phyloP scores from a whole-genome alignment of 2,113 vertebrate genomes.

The Megalops atlanticus region DNA sequence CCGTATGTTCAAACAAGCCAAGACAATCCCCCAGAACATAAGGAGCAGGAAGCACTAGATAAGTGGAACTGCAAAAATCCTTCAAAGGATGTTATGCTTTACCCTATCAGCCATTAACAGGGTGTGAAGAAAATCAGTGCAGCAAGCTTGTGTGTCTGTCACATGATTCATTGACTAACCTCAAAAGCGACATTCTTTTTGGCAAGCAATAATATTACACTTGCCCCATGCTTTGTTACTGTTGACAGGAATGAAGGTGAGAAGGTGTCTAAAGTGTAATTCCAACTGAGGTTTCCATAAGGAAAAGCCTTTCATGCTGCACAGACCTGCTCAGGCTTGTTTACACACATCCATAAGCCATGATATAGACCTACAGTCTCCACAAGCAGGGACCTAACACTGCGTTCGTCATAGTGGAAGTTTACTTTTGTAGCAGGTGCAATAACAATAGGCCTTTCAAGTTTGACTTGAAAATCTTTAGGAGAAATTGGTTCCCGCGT shows the following conservation, averaged over 20 bases:
- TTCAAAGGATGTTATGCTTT: no score
- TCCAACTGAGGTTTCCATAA: background rate
- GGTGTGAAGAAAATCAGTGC: no score
- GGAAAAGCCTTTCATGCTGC: background rate
- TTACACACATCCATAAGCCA: background rate
- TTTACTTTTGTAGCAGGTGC: conserved; percentile 74
- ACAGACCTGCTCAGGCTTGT: background rate
- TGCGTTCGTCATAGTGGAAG: conserved; percentile 58
- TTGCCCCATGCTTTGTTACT: background rate
- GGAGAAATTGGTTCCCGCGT: conserved; percentile 74
- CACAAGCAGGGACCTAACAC: conserved; percentile 14
- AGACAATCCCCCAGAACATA: background rate
- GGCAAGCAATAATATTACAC: no score
- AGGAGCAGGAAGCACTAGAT: background rate
- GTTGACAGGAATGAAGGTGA: background rate
- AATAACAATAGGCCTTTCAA: conserved; percentile 77
- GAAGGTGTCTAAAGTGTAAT: background rate
- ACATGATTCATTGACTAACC: background rate
- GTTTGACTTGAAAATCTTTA: conserved; percentile 77
- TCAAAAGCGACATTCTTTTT: background rate
- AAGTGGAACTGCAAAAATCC: background rate
- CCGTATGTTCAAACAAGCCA: no score
- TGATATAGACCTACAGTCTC: no score
- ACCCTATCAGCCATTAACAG: no score
- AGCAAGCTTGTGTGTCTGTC: background rate